Evolutionary conservation across 1,140 invertebrate species (phyloP).

Genomic region (Dryas iulia): DNA sequence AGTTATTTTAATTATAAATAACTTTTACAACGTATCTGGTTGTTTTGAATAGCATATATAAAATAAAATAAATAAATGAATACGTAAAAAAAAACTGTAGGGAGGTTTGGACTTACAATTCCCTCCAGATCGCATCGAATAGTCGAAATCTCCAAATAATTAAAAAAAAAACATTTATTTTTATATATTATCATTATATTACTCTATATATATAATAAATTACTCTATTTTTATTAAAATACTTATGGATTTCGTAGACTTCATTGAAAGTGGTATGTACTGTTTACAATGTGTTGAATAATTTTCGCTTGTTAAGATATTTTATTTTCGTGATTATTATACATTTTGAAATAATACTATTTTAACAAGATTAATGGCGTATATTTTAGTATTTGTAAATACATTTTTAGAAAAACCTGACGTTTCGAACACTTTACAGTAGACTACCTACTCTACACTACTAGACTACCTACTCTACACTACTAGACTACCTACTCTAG

Average conservation of each 20-base stretch:
- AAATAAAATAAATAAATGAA: not conserved
- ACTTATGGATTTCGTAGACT: not conserved
- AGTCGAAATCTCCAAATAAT: not conserved
- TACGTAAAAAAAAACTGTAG: slow-evolving; percentile 4
- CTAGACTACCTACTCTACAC: too few relatives aligned
- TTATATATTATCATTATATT: slow-evolving; percentile 15
- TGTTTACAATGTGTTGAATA: not conserved
- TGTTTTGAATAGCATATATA: not conserved
- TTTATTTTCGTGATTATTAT: not conserved
- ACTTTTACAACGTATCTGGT: not conserved
- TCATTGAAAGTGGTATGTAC: not conserved
- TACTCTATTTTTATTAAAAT: not conserved
- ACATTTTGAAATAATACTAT: too few relatives aligned
- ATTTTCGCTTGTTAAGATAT: not conserved
- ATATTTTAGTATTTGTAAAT: too few relatives aligned
- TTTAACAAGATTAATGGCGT: too few relatives aligned
- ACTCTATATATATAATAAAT: too few relatives aligned
- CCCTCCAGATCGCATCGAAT: slow-evolving; percentile 24
- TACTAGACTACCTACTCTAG: too few relatives aligned
- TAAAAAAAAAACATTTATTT: slow-evolving; percentile 13
- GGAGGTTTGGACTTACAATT: slow-evolving; percentile 14
- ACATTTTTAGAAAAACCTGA: too few relatives aligned
- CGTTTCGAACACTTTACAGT: too few relatives aligned
- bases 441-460: too few relatives aligned
- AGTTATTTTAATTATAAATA: not conserved